Evolutionary conservation across 2,113 vertebrate genomes (phyloP).

Genomic region (Passer domesticus): DNA sequence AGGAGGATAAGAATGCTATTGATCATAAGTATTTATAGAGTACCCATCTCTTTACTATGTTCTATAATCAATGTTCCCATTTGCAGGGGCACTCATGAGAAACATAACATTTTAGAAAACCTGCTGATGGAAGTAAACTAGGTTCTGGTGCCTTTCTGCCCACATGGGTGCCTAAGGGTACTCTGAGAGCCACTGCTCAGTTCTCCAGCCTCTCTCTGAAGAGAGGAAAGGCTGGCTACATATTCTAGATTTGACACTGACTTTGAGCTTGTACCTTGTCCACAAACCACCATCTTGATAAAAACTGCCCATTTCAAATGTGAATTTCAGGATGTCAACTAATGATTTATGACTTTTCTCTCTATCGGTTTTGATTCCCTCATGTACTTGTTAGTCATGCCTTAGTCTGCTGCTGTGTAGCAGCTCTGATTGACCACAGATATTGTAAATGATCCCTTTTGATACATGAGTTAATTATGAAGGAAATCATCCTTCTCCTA

Average conservation of each 20-base stretch:
- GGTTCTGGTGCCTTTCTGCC: neutral
- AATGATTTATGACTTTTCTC: constrained; percentile 18
- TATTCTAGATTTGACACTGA: neutral
- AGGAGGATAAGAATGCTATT: neutral
- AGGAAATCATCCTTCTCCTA: constrained; percentile 37
- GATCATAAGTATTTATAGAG: neutral
- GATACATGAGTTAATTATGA: constrained; percentile 56
- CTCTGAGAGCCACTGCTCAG: neutral
- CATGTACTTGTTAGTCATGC: constrained; percentile 27
- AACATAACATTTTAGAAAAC: neutral
- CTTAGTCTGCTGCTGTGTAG: neutral
- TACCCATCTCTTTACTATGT: neutral
- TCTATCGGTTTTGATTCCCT: constrained; percentile 50
- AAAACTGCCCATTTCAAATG: constrained; percentile 17
- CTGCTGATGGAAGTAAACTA: neutral
- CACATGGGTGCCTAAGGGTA: neutral
- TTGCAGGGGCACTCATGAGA: constrained; percentile 6
- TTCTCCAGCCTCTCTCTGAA: neutral
- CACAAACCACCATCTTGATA: neutral
- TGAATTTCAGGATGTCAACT: constrained; percentile 31
- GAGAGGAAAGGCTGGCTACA: neutral
- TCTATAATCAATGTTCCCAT: neutral
- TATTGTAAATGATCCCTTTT: constrained; percentile 52
- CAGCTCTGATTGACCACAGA: constrained; percentile 24
- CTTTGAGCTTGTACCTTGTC: neutral